Evolutionary conservation across 2,888 invertebrate species (phyloP).

Genomic region (Mesoligia furuncula): DNA sequence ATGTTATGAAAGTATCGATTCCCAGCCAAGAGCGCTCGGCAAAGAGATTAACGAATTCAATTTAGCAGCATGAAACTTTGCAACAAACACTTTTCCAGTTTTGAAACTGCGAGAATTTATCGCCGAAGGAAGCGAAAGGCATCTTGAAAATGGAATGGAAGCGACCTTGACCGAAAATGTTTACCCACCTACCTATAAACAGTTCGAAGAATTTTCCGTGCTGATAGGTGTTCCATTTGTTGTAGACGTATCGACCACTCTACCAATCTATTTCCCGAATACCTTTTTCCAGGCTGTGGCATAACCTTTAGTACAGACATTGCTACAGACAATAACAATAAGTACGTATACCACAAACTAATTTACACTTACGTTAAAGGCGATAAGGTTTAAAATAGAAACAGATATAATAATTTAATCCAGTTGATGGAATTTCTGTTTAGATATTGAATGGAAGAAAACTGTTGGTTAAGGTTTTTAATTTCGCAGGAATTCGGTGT

Average conservation of each 20-base stretch:
- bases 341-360: slow-evolving; percentile 15
- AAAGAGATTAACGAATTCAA: slow-evolving; percentile 47
- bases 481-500: background rate
- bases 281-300: slow-evolving; percentile 19
- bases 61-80: slow-evolving; percentile 37
- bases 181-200: slow-evolving; percentile 43
- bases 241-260: slow-evolving; percentile 37
- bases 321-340: slow-evolving; percentile 11
- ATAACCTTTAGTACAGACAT: slow-evolving; percentile 14
- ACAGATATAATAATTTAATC: slow-evolving; percentile 39
- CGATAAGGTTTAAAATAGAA: slow-evolving; percentile 46
- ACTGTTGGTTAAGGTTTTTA: background rate
- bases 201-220: slow-evolving; percentile 39
- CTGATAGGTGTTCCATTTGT: slow-evolving; percentile 28
- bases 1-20: slow-evolving; percentile 37
- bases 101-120: slow-evolving; percentile 55
- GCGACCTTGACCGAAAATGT: slow-evolving; percentile 55
- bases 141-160: slow-evolving; percentile 42
- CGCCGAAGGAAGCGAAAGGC: slow-evolving; percentile 46
- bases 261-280: slow-evolving; percentile 11
- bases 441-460: slow-evolving; percentile 12
- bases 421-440: slow-evolving; percentile 9
- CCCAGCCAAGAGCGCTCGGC: slow-evolving; percentile 24
- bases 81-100: slow-evolving; percentile 43
- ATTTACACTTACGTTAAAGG: slow-evolving; percentile 31